Base-by-base conservation (phyloP, 2,888 invertebrate genomes). In the Tipula confusa region DNA sequence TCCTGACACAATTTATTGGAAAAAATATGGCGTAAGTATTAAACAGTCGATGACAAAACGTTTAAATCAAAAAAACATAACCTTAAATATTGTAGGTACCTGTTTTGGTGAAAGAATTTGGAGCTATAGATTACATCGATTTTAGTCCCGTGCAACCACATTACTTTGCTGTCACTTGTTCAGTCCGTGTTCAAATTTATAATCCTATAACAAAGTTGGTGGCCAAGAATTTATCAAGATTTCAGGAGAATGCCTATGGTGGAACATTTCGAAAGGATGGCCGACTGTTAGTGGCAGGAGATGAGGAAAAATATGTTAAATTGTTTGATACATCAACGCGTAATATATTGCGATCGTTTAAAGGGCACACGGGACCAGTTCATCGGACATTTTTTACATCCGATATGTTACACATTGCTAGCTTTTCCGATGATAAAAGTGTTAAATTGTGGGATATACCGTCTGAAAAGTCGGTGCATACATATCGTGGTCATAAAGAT, bases 151-250 rank as follows among this genome's bases (percentile, higher is more conserved):
- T 94, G 9, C 95, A 96, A 87, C 98, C 98, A 0, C 93, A 96
- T 90, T 94, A 96, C 88, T 96, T 98, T 90, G 98, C 97, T 6
- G 95, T 97, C 18, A 97, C 98, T 83, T 97, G 96, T 88, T 97
- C 98, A 0, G 95, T 96, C 0, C 92, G 96, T 88, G 95, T 98
- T 86, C 94, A 95, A 90, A 91, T 97, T 15, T 97, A 97, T 88
- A 96, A 96, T 89, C 95, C 96, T 0, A 93, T 96, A 80, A 96
- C 96, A 38, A 96, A 96, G 89, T 90, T 94, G 84, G 95, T 95
- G 0, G 92, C 93, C 0, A 96, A 95, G 87, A 96, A 95, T 87
- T 91, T 97, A 33, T 95, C 95, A 24, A 92, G 94, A 85, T 97
- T 97, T 89, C 93, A 94, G 87, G 94, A 96, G 88, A 93, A 93